Evolutionary conservation across 2,888 invertebrate species (phyloP).

Genomic region (Tromatobia lineatoria): DNA sequence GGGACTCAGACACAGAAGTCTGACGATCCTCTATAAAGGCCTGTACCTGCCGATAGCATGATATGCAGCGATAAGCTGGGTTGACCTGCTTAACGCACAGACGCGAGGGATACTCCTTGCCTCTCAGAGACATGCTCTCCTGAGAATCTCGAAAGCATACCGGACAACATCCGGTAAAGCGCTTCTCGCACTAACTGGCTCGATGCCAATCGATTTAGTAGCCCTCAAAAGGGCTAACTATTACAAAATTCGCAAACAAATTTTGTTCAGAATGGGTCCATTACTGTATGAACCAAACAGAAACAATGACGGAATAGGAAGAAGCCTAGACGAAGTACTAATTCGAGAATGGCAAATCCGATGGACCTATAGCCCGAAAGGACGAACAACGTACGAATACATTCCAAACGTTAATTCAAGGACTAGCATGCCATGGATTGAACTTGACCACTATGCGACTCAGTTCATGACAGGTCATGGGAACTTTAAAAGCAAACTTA

Average conservation of each 20-base stretch:
- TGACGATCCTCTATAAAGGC: conserved; percentile 54
- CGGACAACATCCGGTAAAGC: not conserved
- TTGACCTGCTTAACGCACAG: not conserved
- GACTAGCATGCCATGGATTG: not conserved
- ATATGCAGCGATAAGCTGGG: conserved; percentile 59
- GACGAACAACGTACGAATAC: not conserved
- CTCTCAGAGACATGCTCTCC: not conserved
- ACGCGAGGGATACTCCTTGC: not conserved
- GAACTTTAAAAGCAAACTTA: not conserved
- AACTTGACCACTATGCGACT: not conserved
- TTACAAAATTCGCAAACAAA: not conserved
- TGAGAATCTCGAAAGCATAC: not conserved
- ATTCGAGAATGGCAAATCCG: not conserved
- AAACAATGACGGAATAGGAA: not conserved
- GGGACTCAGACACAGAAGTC: conserved; percentile 42
- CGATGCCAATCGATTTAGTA: not conserved
- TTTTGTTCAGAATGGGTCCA: not conserved
- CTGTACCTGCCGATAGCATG: conserved; percentile 41
- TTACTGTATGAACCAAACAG: not conserved
- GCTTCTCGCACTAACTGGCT: not conserved
- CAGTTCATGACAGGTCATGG: not conserved
- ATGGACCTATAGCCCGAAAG: not conserved
- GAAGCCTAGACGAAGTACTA: not conserved
- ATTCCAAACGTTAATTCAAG: not conserved
- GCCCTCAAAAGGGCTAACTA: not conserved